Conservation (phyloP, 2,797 vertebrate genomes). For the Lacerta agilis region DNA sequence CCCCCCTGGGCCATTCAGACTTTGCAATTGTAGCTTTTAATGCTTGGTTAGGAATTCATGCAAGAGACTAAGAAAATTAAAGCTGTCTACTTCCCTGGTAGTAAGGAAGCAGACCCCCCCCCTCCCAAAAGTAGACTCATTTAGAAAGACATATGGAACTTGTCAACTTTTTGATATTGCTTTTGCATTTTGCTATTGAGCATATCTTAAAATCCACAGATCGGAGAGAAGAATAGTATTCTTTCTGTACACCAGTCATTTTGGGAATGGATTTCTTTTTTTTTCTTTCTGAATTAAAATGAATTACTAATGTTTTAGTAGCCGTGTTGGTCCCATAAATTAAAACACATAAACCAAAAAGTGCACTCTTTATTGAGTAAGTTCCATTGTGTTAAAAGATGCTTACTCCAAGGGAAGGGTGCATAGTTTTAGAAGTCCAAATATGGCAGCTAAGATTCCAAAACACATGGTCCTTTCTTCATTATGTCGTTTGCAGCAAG, state of each 20-base stretch:
- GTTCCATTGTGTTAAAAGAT: background rate
- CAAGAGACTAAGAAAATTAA: conserved; percentile 29
- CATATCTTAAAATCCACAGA: conserved; percentile 1
- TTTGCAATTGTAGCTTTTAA: background rate
- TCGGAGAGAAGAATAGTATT: background rate
- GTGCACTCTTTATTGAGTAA: background rate
- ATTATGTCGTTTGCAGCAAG: too few species aligned
- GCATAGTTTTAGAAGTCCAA: background rate
- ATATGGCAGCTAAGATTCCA: background rate
- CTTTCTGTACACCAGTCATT: background rate
- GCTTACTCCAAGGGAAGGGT: background rate
- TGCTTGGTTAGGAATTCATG: conserved; percentile 36
- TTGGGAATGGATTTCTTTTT: background rate
- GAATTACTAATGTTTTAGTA: background rate
- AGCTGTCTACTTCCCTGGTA: background rate
- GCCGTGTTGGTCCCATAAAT: background rate
- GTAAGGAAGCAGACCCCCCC: background rate
- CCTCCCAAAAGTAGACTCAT: background rate
- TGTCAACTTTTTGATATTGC: background rate
- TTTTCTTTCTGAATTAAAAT: background rate
- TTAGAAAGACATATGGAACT: background rate
- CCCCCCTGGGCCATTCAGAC: background rate
- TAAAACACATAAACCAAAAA: background rate
- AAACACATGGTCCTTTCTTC: background rate
- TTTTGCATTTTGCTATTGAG: background rate